Base-by-base conservation (phyloP, 2,797 vertebrate species). In the Centroberyx gerrardi region DNA sequence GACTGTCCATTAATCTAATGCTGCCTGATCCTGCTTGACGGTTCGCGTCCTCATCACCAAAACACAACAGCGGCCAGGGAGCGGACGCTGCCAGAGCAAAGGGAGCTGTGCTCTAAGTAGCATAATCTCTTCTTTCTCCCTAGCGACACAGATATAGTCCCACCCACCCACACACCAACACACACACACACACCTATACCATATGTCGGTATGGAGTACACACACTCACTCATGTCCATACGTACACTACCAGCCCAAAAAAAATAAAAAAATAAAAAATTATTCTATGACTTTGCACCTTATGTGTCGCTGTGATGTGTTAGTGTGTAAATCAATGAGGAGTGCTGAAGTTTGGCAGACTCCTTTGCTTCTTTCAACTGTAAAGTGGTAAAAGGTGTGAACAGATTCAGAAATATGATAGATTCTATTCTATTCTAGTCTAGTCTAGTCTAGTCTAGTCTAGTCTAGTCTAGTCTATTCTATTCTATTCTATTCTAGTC, bases 31-130 rank as follows among this genome's bases (percentile, higher is more conserved):
- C 76, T 54, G 12, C 17, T 52, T 10, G 8, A 15, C 18, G 15
- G 14, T 14, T 3, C 3, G n/a, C 54, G 52, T 29, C 65, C 62
- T 62, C 33, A 33, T 3, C 59, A 29, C 65, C 54, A 64, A 59
- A 42, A 13, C n/a, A 78, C 74, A 60, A 68, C 9, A 0, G 10
- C 5, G 14, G 56, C 67, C 55, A 70, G 49, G 36, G 15, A 29
- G 68, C 71, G 53, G 62, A 74, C 60, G 87, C 84, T 86, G 87
- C 65, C 69, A 68, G 17, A 55, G 60, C 74, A 75, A 80, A 74
- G 55, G 51, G 72, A 76, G 56, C 72, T 72, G 53, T 62, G 56
- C 64, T 80, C 79, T 81, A 82, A 77, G 79, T 66, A 77, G 71
- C 33, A 49, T 36, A 61, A 71, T 80, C 53, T 52, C 46, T 44